Evolutionary conservation across 1,140 invertebrate genomes (phyloP), one percentile per base, ranked within the genome.

Genomic region (Euschistus heros): DNA sequence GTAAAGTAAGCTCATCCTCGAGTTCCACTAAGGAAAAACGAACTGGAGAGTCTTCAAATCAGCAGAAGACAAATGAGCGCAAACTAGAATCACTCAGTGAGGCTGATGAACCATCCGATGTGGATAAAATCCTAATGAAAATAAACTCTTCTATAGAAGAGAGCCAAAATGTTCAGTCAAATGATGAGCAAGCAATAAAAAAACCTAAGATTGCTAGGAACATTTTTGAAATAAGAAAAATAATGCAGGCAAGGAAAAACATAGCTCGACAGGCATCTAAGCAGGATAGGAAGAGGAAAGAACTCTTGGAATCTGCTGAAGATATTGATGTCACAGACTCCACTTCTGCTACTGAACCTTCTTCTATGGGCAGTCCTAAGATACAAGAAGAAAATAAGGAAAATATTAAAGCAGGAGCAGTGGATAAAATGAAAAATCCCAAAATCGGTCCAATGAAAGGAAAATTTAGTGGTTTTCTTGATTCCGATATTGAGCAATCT

Each of bases 131-230:
- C 2, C 14, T 66, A 26, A 54, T 47, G 61, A 27, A 66, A 63
- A 61, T 66, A 18, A 66, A 66, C 54, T 62, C 59, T 42, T 65
- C 63, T 5, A 64, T 65, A 8, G 44, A 68, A 62, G 61, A 63
- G 37, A 37, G 15, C 18, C 24, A 61, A 17, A 47, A 47, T 20
- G 44, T 47, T 33, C 26, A 62, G 17, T 44, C 57, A 50, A 20
- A 26, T 15, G 60, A 27, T 27, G 66, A 42, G 7, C n/a, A 46
- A 10, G 67, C 67, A 24, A 61, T 67, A 37, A 71, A 71, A 60
- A 71, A 71, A 60, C 70, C 70, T 13, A 71, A 70, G 67, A 70
- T 71, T 22, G 70, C 70, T 15, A 64, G 55, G 42, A 71, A 71
- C 54, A 67, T 70, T 27, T 65, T 66, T 55, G 70, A 70, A 67